phyloP scores from a whole-genome alignment of 30 jellyfish, hydroid and myxozoan species.

The Cassiopea andromeda region DNA sequence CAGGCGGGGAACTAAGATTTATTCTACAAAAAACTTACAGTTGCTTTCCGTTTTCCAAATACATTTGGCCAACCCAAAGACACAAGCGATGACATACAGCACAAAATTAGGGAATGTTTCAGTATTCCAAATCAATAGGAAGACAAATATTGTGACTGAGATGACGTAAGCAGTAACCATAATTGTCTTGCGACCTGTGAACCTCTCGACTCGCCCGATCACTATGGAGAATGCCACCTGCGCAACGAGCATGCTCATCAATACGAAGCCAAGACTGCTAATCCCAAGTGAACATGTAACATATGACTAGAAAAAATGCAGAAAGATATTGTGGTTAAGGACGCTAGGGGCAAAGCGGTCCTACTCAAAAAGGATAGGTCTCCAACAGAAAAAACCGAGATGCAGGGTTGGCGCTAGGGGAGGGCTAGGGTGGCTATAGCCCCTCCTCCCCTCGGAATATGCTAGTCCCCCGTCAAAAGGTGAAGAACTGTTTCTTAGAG shows the following conservation, averaged over 20 bases:
- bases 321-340: background rate
- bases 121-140: slow-evolving; percentile 33
- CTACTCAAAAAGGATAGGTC: no score
- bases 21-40: slow-evolving; percentile 12
- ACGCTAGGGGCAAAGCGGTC: no score
- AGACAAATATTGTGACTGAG: slow-evolving; percentile 13
- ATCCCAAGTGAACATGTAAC: slow-evolving; percentile 57
- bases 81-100: slow-evolving; percentile 19
- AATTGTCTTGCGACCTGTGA: slow-evolving; percentile 38
- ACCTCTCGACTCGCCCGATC: slow-evolving; percentile 31
- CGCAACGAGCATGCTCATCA: slow-evolving; percentile 7
- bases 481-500: no score
- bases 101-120: slow-evolving; percentile 18
- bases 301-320: slow-evolving; percentile 41
- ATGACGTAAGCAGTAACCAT: background rate
- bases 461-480: no score
- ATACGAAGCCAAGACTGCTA: slow-evolving; percentile 44
- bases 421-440: no score
- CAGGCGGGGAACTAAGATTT: no score
- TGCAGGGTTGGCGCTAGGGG: no score
- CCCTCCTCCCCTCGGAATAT: no score
- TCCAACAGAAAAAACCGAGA: no score
- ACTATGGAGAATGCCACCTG: slow-evolving; percentile 23
- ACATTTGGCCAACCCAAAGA: slow-evolving; percentile 13
- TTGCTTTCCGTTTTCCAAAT: slow-evolving; percentile 33